Evolutionary conservation across 2,797 vertebrate species (phyloP), one percentile per base, ranked within the genome.

Genomic region (Picus viridis): DNA sequence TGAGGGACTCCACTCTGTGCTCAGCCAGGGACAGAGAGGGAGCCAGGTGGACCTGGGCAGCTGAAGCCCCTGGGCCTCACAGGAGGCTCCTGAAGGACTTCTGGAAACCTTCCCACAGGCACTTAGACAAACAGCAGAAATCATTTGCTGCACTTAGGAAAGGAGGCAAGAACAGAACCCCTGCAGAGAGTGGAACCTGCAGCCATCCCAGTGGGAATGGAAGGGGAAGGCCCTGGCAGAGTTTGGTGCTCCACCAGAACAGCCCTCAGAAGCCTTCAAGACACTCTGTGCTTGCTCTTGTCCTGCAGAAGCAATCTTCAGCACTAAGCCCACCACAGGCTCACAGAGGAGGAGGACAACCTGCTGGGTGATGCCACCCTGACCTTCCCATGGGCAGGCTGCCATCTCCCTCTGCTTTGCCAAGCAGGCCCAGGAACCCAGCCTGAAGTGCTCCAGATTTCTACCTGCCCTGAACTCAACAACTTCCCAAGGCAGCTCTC

Each of bases 81-180:
- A 9, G 26, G 39, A 65, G 39, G 41, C 4, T 23, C 76, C 77
- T 47, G 36, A 68, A 88, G 62, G 27, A 41, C 49, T 89, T 67
- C 23, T 80, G 83, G 84, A 81, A 87, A 82, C 74, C 82, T 82
- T 80, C 79, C 62, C 69, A 4, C 3, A 95, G 86, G 94, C 96
- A 95, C 88, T 93, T 83, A 45, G 2, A 49, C 72, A 83, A 79
- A 88, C 54, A 79, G 49, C 41, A 71, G 30, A 92, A 47, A 83
- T 41, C 23, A 32, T 71, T 59, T 78, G 73, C 80, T 92, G 74
- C 59, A 72, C 53, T 90, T 64, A 32, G 58, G 32, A 80, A 83
- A 87, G 49, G 73, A 89, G 24, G 32, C 56, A 67, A 76, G 47
- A 88, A 78, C 2, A 6, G 47, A 65, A 88, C 57, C 10, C 47